Percentiles rank a stretch among this genome's conserved stretches.
Conservation (phyloP, 1,140 invertebrate genomes). For the Helicoverpa armigera region DNA sequence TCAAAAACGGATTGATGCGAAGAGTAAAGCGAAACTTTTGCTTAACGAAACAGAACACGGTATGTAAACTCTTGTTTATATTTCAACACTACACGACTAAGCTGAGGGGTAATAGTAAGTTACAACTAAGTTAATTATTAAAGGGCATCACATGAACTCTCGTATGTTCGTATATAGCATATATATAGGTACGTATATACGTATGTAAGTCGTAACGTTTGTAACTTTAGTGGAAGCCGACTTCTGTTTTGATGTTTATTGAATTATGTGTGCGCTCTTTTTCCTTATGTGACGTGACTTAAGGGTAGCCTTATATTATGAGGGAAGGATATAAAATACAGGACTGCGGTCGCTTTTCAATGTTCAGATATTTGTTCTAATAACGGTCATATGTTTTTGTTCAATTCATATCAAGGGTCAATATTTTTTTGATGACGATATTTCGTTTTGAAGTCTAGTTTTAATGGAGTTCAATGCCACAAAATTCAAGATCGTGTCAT, state of each 20-base stretch:
- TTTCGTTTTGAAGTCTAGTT: no score
- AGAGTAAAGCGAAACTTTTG: neutral
- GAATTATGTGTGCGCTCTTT: slow-evolving; percentile 12
- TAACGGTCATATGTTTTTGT: no score
- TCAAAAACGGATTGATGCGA: neutral
- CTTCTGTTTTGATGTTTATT: slow-evolving; percentile 37
- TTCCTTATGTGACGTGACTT: slow-evolving; percentile 5
- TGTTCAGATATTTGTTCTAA: no score
- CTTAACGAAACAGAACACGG: neutral
- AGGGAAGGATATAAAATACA: slow-evolving; percentile 1
- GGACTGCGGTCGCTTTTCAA: neutral
- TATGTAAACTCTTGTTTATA: slow-evolving; percentile 9
- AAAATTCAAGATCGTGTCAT: no score
- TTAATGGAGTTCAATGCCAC: no score
- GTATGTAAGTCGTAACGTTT: slow-evolving; percentile 8
- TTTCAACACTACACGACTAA: slow-evolving; percentile 17
- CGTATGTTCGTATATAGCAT: neutral
- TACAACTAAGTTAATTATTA: slow-evolving; percentile 31
- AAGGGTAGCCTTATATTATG: neutral
- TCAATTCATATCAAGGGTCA: no score
- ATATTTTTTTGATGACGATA: no score
- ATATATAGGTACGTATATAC: neutral
- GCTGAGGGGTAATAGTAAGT: slow-evolving; percentile 13
- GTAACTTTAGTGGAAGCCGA: neutral
- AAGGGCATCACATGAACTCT: slow-evolving; percentile 10